These are phyloP conservation scores for Lophura nycthemera DNA, from an alignment of 2,113 vertebrate species.

Conservation along the genomic window DNA sequence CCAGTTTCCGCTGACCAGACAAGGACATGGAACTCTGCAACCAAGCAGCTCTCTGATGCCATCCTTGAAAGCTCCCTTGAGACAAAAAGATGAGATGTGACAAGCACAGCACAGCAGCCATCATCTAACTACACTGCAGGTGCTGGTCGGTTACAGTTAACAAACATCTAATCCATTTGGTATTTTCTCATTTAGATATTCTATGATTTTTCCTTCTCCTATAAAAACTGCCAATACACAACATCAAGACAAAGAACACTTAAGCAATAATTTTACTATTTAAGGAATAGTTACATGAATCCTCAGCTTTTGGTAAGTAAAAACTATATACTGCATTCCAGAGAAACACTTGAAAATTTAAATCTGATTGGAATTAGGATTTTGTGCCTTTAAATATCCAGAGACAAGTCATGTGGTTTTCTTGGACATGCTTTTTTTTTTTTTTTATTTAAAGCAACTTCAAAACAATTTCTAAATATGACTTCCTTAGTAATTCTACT, in stretches of 20 bases:
- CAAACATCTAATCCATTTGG: background rate
- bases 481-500: background rate
- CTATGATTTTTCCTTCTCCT: background rate
- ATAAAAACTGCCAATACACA: background rate
- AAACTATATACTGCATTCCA: background rate
- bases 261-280: background rate
- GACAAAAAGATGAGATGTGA: accelerated
- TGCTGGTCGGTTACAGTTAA: background rate
- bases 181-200: background rate
- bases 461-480: background rate
- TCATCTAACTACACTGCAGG: background rate
- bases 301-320: background rate
- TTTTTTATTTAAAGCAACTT: background rate
- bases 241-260: background rate
- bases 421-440: background rate
- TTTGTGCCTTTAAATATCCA: constrained; percentile 20
- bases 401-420: background rate
- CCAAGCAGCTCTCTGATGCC: background rate
- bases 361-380: background rate
- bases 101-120: background rate
- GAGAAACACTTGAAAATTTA: background rate
- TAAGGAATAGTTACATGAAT: background rate
- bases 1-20: background rate
- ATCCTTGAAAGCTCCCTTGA: background rate
- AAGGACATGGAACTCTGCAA: background rate